These are phyloP conservation scores for Melinaea marsaeus DNA, from an alignment of 2,888 invertebrate genomes.

Conservation along the genomic window DNA sequence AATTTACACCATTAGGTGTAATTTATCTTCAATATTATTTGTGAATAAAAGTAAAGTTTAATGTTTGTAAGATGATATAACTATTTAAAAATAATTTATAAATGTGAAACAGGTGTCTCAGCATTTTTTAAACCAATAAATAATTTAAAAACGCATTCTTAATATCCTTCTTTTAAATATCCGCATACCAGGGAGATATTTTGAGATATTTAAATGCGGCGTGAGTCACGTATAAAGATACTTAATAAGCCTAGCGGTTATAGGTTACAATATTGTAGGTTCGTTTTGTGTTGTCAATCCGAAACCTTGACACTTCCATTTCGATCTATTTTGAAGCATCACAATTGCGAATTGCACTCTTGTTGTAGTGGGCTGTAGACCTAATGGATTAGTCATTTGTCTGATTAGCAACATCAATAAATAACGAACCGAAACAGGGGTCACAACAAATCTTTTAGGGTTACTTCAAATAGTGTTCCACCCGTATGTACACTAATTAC, in stretches of 20 bases:
- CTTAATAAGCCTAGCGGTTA: constrained; percentile 18
- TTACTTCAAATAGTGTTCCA: constrained; percentile 51
- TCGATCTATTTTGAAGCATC: constrained; percentile 42
- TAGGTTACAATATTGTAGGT: constrained; percentile 22
- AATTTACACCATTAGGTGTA: no score
- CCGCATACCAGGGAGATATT: no score
- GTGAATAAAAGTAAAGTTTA: no score
- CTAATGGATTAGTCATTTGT: constrained; percentile 76
- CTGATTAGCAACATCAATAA: constrained; percentile 74
- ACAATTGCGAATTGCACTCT: neutral
- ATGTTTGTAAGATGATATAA: no score
- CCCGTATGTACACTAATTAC: constrained; percentile 63
- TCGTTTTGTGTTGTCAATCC: constrained; percentile 29
- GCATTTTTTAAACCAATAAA: no score
- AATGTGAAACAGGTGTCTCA: no score
- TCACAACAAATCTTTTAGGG: constrained; percentile 64
- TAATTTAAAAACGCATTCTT: no score
- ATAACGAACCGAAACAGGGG: constrained; percentile 60
- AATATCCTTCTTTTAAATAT: no score
- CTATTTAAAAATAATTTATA: no score
- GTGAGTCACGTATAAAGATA: neutral
- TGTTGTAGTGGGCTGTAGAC: constrained; percentile 45
- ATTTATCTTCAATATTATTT: no score
- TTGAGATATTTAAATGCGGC: no score
- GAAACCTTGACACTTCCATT: constrained; percentile 48